Evolutionary conservation across 2,113 vertebrate species (phyloP), one percentile per base, ranked within the genome.

Genomic region (Hyla sarda): DNA sequence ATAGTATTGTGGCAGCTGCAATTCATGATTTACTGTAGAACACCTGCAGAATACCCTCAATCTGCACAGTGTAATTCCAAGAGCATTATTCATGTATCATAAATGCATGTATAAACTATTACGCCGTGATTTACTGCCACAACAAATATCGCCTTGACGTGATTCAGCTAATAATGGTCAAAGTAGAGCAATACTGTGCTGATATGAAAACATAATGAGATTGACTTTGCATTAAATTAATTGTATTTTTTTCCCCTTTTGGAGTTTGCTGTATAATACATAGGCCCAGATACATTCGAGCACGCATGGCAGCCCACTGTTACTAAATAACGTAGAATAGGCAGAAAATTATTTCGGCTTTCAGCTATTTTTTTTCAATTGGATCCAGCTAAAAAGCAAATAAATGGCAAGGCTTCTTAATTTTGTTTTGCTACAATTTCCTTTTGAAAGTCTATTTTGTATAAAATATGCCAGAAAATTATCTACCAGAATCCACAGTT

Each of bases 11-110:
- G 82, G 87, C 88, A 91, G 89, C 88, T 91, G 91, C 87, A 89
- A 88, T 90, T 89, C 88, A 88, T 32, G 85, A 86, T 84, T 90
- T 88, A 34, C 82, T 89, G 89, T 88, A 89, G 88, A 91, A 88
- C 89, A 90, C 90, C 90, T 92, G 90, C 90, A 87, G 81, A 76
- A 85, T 85, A 74, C 47, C 79, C 9, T 87, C 84, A 78, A 67
- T 60, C 88, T 32, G 13, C 41, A 0, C 56, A 82, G 82, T 62
- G 76, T 86, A 50, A 41, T 23, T 69, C 84, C 72, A 34, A 16
- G 82, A 73, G 78, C 52, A 72, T 80, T 80, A 80, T 72, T 58
- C 84, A 86, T 81, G 75, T 72, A 71, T 71, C 84, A 71, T 81
- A 86, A 86, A 86, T 72, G 67, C 77, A 60, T 72, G 84, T 81